phyloP scores from a whole-genome alignment of 2,888 invertebrate genomes.

The Nowickia ferox region DNA sequence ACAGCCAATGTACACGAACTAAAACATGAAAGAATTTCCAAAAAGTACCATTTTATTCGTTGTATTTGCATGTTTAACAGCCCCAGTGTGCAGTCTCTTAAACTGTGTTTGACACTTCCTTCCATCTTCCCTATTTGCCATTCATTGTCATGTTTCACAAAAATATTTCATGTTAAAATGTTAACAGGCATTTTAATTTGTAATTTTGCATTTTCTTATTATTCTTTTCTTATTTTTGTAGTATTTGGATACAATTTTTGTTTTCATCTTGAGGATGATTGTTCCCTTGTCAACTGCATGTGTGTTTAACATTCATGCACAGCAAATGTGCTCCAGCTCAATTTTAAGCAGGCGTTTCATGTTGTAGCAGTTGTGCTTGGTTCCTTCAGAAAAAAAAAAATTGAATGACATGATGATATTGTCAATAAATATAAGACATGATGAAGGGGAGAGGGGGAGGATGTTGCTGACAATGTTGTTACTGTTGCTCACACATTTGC shows the following conservation, averaged over 20 bases:
- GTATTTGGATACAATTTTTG: not conserved
- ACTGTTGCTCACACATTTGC: slow-evolving; percentile 55
- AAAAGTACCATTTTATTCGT: too few relatives aligned
- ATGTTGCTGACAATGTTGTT: slow-evolving; percentile 31
- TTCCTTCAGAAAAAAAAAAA: slow-evolving; percentile 1
- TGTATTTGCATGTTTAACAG: too few relatives aligned
- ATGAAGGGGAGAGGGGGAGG: not conserved
- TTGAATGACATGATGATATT: not conserved
- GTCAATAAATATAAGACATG: too few relatives aligned
- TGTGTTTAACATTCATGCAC: not conserved
- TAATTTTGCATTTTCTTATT: not conserved
- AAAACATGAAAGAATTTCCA: too few relatives aligned
- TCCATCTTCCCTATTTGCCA: slow-evolving; percentile 6
- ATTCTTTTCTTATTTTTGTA: not conserved
- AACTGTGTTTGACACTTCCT: slow-evolving; percentile 7
- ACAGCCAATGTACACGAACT: too few relatives aligned
- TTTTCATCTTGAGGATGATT: not conserved
- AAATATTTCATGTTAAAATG: slow-evolving; percentile 11
- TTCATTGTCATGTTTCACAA: slow-evolving; percentile 35
- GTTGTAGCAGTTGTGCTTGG: slow-evolving; percentile 1
- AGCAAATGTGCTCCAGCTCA: not conserved
- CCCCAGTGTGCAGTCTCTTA: slow-evolving; percentile 10
- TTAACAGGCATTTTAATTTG: slow-evolving; percentile 25
- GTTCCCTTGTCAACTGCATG: slow-evolving; percentile 14
- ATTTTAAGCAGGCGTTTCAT: not conserved